Conservation (phyloP, 2,888 invertebrate genomes). For the Archaeoteleia sp. region DNA sequence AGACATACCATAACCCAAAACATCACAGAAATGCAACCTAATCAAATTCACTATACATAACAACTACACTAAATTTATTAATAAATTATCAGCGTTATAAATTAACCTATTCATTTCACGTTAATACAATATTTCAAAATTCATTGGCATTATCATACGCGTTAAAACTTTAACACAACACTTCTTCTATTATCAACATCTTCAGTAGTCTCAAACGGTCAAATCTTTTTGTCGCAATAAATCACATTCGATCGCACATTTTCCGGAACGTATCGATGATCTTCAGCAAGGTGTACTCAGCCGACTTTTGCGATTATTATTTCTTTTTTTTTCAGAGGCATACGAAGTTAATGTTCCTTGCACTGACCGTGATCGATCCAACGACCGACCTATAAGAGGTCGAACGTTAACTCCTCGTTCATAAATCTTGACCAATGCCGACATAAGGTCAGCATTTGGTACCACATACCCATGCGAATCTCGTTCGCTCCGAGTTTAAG, state of each 20-base stretch:
- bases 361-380: slow-evolving; percentile 22
- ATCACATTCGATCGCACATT: slow-evolving; percentile 18
- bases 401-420: slow-evolving; percentile 25
- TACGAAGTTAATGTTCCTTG: slow-evolving; percentile 23
- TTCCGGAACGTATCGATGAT: slow-evolving; percentile 5
- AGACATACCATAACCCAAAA: too few species aligned
- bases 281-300: slow-evolving; percentile 8
- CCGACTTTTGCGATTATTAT: slow-evolving; percentile 6
- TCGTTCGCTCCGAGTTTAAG: slow-evolving; percentile 15
- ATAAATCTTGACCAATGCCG: slow-evolving; percentile 35
- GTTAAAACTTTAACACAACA: too few species aligned
- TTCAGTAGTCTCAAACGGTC: too few species aligned
- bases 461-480: slow-evolving; percentile 15
- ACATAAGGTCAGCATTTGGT: slow-evolving; percentile 32
- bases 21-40: too few species aligned
- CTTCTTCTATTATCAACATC: too few species aligned
- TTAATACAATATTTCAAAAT: too few species aligned
- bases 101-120: too few species aligned
- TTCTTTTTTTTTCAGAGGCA: slow-evolving; percentile 2
- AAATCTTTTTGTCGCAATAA: slow-evolving; percentile 21
- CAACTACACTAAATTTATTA: too few species aligned
- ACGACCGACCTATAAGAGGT: slow-evolving; percentile 26
- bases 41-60: too few species aligned
- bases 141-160: too few species aligned
- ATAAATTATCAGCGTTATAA: too few species aligned